Evolutionary conservation across 1,140 invertebrate genomes (phyloP), one percentile per base, ranked within the genome.

Genomic region (Hyles vespertilio): DNA sequence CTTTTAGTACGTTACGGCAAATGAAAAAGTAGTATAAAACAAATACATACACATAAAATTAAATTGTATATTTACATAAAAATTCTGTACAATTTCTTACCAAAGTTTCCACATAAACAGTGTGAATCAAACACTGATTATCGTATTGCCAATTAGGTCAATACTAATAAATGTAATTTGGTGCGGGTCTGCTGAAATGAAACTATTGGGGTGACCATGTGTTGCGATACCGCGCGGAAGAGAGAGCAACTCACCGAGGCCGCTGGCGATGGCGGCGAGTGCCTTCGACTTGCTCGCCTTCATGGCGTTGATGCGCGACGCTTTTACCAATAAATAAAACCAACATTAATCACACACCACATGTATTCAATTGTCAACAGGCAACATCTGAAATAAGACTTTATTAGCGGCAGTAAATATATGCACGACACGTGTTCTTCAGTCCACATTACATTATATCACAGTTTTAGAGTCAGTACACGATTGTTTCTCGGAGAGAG

Each of bases 241-340:
- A 60, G 74, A 61, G 73, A 66, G 64, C 22, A 59, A 88, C 89
- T 90, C 70, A 90, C 89, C 89, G 67, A 90, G 89, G 48, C 83
- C 84, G 53, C 71, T 81, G 74, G 87, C 81, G 87, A 90, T 89
- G 78, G 87, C 82, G 72, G 87, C 82, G 74, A 89, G 87, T 69
- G 89, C 89, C 86, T 89, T 89, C 66, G 87, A 88, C 81, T 89
- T 88, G 84, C 84, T 84, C 70, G 87, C 89, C 79, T 88, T 87
- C 79, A 84, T 79, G 61, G 80, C 84, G 86, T 87, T 87, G 81
- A 88, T 83, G 70, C 84, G 84, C 87, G 87, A 86, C 61, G 89
- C 89, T 89, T 90, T 90, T 89, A 87, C 87, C 89, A 90, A 89
- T 86, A 90, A 90, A 90, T 90, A 89, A 85, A 90, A 90, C 82